phyloP scores from a whole-genome alignment of 1,140 invertebrate genomes.

The Pseudomyrmex flavicornis region DNA sequence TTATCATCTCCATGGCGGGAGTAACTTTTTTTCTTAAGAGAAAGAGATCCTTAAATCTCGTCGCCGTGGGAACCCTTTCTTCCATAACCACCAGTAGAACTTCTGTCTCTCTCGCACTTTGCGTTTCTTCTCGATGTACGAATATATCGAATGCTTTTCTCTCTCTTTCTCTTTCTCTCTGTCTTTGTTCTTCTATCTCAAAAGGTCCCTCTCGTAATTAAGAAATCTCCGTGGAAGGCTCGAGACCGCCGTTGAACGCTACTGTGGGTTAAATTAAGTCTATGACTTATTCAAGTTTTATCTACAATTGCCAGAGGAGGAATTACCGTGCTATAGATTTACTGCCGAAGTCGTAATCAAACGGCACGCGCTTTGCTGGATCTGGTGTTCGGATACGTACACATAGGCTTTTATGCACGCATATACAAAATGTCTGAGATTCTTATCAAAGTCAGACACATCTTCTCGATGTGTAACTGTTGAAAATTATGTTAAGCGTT shows the following conservation, averaged over 20 bases:
- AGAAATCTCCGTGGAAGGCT: constrained; percentile 82
- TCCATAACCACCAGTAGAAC: constrained; percentile 21
- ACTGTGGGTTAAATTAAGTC: constrained; percentile 83
- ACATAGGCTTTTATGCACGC: neutral
- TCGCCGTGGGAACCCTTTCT: constrained; percentile 75
- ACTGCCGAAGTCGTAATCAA: constrained; percentile 74
- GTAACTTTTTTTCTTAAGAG: constrained; percentile 62
- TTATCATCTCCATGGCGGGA: constrained; percentile 74
- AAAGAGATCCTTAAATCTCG: constrained; percentile 76
- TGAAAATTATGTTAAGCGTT: neutral
- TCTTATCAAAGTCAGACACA: neutral
- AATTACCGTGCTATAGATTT: constrained; percentile 72
- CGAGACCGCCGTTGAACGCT: constrained; percentile 71
- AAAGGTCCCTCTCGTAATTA: constrained; percentile 79
- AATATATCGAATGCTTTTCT: neutral
- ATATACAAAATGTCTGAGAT: neutral
- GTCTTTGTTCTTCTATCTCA: constrained; percentile 50
- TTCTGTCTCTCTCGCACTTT: constrained; percentile 56
- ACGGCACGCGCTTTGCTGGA: constrained; percentile 59
- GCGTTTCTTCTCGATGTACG: constrained; percentile 13
- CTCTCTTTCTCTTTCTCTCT: constrained; percentile 27
- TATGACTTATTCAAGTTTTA: constrained; percentile 85
- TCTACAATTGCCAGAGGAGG: constrained; percentile 84
- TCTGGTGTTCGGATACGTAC: neutral
- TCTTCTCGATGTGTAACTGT: neutral